Evolutionary conservation across 2,888 invertebrate species (phyloP).

Genomic region (Micoletzkya japonica): DNA sequence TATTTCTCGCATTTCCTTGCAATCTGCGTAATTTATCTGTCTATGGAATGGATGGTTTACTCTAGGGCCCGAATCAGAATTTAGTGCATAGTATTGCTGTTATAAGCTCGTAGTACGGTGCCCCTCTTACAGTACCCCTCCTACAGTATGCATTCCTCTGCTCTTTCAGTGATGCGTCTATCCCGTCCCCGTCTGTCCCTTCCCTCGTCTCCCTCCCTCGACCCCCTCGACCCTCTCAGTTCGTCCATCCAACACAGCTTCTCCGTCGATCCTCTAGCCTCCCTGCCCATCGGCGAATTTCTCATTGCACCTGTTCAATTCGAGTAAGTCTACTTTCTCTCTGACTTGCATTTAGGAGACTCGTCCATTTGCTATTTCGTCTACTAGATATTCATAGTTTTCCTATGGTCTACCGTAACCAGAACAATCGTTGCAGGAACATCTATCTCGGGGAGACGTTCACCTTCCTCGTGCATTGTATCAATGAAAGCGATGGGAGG

Average conservation of each 20-base stretch:
- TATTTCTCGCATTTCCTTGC: no score
- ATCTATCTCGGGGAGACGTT: constrained; percentile 98
- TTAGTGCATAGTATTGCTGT: no score
- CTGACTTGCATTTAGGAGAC: no score
- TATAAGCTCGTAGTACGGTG: no score
- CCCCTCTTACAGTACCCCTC: no score
- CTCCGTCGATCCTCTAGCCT: constrained; percentile 21
- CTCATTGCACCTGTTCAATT: constrained; percentile 92
- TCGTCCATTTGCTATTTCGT: no score
- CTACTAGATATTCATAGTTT: neutral
- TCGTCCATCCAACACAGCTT: constrained; percentile 33
- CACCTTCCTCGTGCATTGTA: constrained; percentile 93
- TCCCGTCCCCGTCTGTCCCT: constrained; percentile 81
- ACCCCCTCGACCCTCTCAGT: constrained; percentile 66
- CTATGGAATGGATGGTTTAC: no score
- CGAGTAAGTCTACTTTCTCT: constrained; percentile 72
- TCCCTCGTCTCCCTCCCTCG: constrained; percentile 82
- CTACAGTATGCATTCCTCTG: no score
- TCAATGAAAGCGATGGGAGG: constrained; percentile 85
- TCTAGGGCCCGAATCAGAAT: no score
- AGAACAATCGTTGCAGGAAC: constrained; percentile 71
- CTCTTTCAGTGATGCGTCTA: constrained; percentile 80
- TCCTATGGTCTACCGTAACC: no score
- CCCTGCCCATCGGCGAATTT: constrained; percentile 80
- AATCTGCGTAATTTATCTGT: no score